Evolutionary conservation across 1,140 invertebrate species (phyloP).

Genomic region (Frieseomelitta varia): DNA sequence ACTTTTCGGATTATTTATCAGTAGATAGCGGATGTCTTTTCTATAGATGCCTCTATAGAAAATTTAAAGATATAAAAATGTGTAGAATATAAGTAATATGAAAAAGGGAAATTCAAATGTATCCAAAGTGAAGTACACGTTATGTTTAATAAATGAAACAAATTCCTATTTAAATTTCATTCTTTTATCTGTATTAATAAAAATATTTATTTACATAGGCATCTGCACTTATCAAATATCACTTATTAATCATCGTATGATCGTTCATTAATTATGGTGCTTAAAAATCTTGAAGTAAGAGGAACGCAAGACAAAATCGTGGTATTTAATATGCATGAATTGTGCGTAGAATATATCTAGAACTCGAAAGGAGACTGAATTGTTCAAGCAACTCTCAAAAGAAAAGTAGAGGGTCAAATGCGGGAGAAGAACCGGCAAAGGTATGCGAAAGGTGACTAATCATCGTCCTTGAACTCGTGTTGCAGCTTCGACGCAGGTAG

Average conservation of each 20-base stretch:
- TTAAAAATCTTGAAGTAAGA: neutral
- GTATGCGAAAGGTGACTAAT: slow-evolving; percentile 61
- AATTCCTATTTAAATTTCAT: no score
- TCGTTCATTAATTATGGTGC: neutral
- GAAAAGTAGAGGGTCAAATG: slow-evolving; percentile 41
- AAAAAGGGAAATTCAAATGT: no score
- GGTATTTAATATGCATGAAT: neutral
- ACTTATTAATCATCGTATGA: neutral
- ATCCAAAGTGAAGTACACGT: no score
- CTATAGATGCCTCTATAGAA: no score
- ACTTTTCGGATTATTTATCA: neutral
- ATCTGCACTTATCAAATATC: neutral
- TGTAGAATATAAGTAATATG: no score
- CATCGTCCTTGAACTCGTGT: slow-evolving; percentile 63
- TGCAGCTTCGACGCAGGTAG: slow-evolving; percentile 85
- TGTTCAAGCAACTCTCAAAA: slow-evolving; percentile 19
- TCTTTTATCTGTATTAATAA: no score
- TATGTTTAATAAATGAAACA: no score
- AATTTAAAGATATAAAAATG: no score
- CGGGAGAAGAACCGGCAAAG: slow-evolving; percentile 44
- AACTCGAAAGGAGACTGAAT: neutral
- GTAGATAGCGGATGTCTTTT: no score
- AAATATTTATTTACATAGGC: no score
- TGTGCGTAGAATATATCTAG: no score
- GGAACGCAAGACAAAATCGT: no score